Base-by-base conservation (phyloP, 2,888 invertebrate species). In the Cerastis leucographa region DNA sequence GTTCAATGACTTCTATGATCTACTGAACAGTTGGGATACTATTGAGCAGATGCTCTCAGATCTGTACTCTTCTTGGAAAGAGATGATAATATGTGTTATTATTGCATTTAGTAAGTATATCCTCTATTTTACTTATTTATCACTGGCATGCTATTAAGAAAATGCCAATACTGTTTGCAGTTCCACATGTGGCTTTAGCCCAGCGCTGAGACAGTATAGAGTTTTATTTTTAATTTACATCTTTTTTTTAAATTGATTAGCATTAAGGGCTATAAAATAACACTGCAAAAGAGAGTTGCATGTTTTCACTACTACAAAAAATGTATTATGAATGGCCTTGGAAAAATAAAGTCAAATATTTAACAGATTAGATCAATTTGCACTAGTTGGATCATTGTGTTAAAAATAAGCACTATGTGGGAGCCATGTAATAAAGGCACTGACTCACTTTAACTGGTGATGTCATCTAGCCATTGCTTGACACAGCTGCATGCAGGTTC, bases 41-140 rank as follows among this genome's bases (percentile, higher is more conserved):
- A 97, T 99, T 88, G 98, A 99, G 94, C 98, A 99, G 95, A 97
- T 99, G 93, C 96, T 99, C 54, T 98, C 98, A 70, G 99, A 99
- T 95, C 96, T 99, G 12, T 99, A 99, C 92, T 97, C 98, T 80
- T 98, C 98, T 59, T 99, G 99, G 99, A 98, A 97, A 90, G 98
- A 98, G 93, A 98, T 99, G 95, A 97, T 98, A 70, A 97, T 97
- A 54, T 97, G 99, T 89, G 98, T 98, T 73, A 97, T 98, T 81
- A 95, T 99, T 79, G 97, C 99, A 81, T 97, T 99, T 91, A 97
- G 99, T 99, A 97, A 97, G 97, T 97, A 91, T 86, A 61, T 17
- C 2, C 17, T 17, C 35, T 51, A 54, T 44, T 44, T 65, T 22
- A n/a, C 35, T 29, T 0, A 56, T 51, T 25, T 12, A n/a, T 42